Conservation (phyloP, 2,113 vertebrate genomes). For the Tragelaphus strepsiceros region DNA sequence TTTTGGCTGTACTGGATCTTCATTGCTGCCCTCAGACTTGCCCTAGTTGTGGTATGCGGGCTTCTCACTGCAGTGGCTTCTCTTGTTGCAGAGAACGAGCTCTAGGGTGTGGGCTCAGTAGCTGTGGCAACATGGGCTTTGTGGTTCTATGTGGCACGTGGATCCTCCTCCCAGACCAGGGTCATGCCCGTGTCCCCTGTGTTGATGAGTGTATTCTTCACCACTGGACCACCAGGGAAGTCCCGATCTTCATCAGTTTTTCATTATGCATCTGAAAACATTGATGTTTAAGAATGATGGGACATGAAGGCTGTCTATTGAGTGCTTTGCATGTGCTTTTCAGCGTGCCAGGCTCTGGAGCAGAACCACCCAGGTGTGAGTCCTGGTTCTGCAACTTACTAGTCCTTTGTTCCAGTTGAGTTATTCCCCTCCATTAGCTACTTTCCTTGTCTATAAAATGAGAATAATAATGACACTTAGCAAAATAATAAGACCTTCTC, state of each 20-base stretch:
- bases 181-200: neutral
- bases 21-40: neutral
- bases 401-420: neutral
- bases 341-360: no score
- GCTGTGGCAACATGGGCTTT: neutral
- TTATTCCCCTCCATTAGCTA: neutral
- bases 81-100: accelerated
- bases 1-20: neutral
- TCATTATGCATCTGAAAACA: conserved; percentile 8
- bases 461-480: neutral
- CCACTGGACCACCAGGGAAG: neutral
- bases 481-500: neutral
- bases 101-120: neutral
- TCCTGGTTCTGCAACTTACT: neutral
- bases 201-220: accelerated
- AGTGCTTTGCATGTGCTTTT: accelerated
- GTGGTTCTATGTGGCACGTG: neutral
- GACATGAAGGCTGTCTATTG: neutral
- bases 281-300: neutral
- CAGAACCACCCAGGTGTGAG: accelerated
- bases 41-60: accelerated
- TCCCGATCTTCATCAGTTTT: neutral
- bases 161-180: neutral
- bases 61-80: accelerated
- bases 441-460: neutral